Conservation (phyloP, 2,797 vertebrate species). For the Micromesistius poutassou region DNA sequence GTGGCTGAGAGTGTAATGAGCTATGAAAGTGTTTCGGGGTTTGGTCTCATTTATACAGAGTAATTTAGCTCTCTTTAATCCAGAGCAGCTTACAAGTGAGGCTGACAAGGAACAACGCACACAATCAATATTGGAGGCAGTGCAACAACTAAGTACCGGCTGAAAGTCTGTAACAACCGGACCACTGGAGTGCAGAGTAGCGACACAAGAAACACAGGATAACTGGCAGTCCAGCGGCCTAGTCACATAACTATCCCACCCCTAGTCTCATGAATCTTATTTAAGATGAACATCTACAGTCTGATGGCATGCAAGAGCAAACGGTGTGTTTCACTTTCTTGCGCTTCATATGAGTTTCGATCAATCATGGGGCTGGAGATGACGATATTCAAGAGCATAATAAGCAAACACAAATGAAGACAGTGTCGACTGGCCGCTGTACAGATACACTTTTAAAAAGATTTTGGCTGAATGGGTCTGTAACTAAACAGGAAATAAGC, state of each 20-base stretch:
- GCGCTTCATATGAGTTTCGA: not conserved
- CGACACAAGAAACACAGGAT: too few species aligned
- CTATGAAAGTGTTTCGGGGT: not conserved
- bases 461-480: not conserved
- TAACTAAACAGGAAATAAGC: not conserved
- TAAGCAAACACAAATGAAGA: not conserved
- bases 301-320: too few species aligned
- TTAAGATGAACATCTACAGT: too few species aligned
- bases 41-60: not conserved
- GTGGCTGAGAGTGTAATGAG: not conserved
- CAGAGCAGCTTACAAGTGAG: not conserved
- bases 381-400: not conserved
- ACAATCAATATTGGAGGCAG: not conserved
- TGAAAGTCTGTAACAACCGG: not conserved
- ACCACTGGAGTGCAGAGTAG: too few species aligned
- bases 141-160: not conserved
- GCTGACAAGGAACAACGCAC: not conserved
- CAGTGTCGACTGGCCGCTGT: too few species aligned
- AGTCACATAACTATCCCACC: too few species aligned
- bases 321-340: not conserved
- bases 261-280: too few species aligned
- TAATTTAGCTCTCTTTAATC: not conserved
- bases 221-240: too few species aligned
- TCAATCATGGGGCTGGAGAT: too few species aligned
- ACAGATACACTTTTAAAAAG: too few species aligned